These are phyloP conservation scores for Erinaceus europaeus DNA, from an alignment of 2,113 vertebrate species.

Conservation along the genomic window DNA sequence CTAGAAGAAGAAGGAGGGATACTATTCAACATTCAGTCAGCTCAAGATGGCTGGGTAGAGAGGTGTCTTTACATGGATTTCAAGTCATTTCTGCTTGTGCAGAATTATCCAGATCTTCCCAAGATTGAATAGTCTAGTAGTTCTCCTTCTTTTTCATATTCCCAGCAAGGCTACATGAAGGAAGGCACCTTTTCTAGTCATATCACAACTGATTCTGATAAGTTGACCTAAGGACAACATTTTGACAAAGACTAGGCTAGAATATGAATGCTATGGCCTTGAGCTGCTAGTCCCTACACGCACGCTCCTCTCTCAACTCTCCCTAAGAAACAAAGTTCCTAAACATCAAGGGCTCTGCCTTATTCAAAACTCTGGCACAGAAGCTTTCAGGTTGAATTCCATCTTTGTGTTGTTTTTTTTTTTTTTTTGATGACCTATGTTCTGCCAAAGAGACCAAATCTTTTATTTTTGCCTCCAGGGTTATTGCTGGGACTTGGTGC, in stretches of 20 bases:
- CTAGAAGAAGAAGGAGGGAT: no score
- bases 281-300: no score
- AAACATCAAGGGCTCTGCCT: no score
- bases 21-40: slow-evolving; percentile 63
- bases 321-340: background rate
- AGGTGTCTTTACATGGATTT: slow-evolving; percentile 47
- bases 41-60: slow-evolving; percentile 56
- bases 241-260: background rate
- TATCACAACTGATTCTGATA: background rate
- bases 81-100: slow-evolving; percentile 29
- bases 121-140: slow-evolving; percentile 22
- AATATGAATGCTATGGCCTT: background rate
- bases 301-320: background rate
- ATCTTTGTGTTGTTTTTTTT: background rate
- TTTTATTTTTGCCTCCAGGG: no score
- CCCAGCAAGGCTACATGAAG: background rate
- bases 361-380: background rate
- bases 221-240: background rate
- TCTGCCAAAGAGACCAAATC: background rate
- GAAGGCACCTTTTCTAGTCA: background rate
- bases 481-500: no score
- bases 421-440: no score
- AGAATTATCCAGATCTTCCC: slow-evolving; percentile 42
- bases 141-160: background rate
- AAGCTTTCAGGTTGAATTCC: background rate